Percentiles rank a stretch among this genome's conserved stretches.
phyloP scores from a whole-genome alignment of 1,140 invertebrate species.

The Saccostrea cuccullata region DNA sequence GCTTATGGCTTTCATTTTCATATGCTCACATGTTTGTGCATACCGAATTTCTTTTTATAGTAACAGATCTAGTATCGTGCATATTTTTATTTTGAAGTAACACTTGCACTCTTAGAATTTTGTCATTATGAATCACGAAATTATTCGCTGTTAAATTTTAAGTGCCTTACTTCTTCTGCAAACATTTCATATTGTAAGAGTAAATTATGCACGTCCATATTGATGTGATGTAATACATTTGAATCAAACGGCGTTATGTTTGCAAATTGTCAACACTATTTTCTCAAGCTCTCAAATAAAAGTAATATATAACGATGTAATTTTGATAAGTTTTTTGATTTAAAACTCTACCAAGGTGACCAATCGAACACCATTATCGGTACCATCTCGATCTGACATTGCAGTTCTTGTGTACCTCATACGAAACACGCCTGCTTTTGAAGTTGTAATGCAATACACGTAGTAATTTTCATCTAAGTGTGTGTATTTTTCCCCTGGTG shows the following conservation, averaged over 20 bases:
- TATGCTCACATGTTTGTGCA: not conserved
- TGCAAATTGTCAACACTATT: slow-evolving; percentile 13
- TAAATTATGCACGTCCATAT: not conserved
- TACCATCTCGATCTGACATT: slow-evolving; percentile 12
- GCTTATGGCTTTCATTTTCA: not conserved
- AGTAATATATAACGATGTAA: slow-evolving; percentile 32
- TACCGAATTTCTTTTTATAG: not conserved
- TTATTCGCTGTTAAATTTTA: slow-evolving; percentile 14
- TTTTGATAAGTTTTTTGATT: not conserved
- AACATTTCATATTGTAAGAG: not conserved
- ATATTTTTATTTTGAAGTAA: not conserved
- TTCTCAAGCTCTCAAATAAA: slow-evolving; percentile 6
- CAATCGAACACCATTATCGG: not conserved
- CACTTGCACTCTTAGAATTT: not conserved
- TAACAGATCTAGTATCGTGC: not conserved
- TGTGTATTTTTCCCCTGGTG: slow-evolving; percentile 7
- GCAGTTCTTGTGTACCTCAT: not conserved
- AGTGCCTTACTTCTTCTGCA: not conserved
- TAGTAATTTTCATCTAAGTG: slow-evolving; percentile 27
- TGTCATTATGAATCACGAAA: slow-evolving; percentile 3
- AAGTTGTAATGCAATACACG: slow-evolving; percentile 27
- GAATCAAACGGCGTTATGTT: slow-evolving; percentile 16
- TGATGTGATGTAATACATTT: slow-evolving; percentile 7
- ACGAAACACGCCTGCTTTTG: slow-evolving; percentile 15
- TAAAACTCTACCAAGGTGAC: slow-evolving; percentile 12